Percentiles rank a stretch among this genome's conserved stretches.
Conservation (phyloP, 1,140 invertebrate genomes). For the Mesaphorura yosii region DNA sequence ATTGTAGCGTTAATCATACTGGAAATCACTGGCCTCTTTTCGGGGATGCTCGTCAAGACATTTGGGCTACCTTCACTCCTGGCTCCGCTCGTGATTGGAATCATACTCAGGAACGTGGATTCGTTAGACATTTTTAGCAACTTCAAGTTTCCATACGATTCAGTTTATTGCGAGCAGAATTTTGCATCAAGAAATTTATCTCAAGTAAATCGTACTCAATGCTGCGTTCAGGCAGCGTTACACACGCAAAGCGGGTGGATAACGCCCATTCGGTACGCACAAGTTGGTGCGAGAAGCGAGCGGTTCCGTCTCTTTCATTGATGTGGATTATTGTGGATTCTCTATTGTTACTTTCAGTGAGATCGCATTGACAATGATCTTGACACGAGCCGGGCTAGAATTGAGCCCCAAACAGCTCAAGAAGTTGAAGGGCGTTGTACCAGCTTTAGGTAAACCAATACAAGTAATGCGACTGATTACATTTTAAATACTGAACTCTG, state of each 20-base stretch:
- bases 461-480: too few relatives aligned
- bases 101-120: slow-evolving; percentile 18
- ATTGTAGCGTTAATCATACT: slow-evolving; percentile 17
- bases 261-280: slow-evolving; percentile 9
- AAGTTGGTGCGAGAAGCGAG: too few relatives aligned
- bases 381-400: slow-evolving; percentile 25
- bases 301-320: too few relatives aligned
- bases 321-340: background rate
- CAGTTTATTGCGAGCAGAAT: too few relatives aligned
- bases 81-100: slow-evolving; percentile 24
- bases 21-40: slow-evolving; percentile 21
- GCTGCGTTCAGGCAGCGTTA: too few relatives aligned
- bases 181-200: background rate
- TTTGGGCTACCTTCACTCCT: slow-evolving; percentile 15
- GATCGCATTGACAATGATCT: slow-evolving; percentile 22
- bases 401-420: slow-evolving; percentile 24
- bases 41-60: slow-evolving; percentile 15
- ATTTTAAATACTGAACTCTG: too few relatives aligned
- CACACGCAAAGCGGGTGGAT: slow-evolving; percentile 3
- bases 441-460: too few relatives aligned
- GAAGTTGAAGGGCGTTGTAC: slow-evolving; percentile 25
- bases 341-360: slow-evolving; percentile 9
- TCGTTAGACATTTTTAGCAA: slow-evolving; percentile 10
- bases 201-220: background rate
- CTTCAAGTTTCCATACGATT: background rate